Base-by-base conservation (phyloP, 2,113 vertebrate species). In the Ochotona curzoniae region DNA sequence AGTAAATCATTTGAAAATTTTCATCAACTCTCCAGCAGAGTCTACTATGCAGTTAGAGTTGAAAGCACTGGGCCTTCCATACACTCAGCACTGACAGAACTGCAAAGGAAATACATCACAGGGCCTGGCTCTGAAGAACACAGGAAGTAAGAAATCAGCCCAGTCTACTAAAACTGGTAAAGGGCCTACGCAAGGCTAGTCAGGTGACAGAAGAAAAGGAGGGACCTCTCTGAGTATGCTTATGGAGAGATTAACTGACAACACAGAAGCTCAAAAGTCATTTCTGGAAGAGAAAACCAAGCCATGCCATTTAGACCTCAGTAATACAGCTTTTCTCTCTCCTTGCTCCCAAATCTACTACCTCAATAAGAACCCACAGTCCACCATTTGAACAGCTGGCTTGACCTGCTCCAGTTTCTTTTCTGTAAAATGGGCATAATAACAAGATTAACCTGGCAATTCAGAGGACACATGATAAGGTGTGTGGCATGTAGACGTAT, bases 21-120 rank as follows among this genome's bases (percentile, higher is more conserved):
- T 91, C 67, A 93, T 63, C 80, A 80, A 88, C 51, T 80, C 73
- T 93, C 57, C 88, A 47, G n/a, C 28, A 44, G 60, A 91, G 54
- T 95, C 13, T 75, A 75, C 67, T 12, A 21, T 54, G 60, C 67
- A 95, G 21, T 38, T 30, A 67, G 69, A 95, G 67, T 67, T 80
- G 84, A 80, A 88, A 73, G 63, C 66, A 91, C 25, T 67, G 3
- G 3, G 83, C 66, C 12, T 83, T 87, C 30, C 25, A 78, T 66
- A 67, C 60, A 18, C 35, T 51, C 87, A 21, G 21, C 28, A 69
- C 7, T 67, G 74, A 15, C 44, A 14, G 17, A 83, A 47, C 61
- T 88, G 87, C 21, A 80, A 66, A 74, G 15, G 78, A 61, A 76
- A 0, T 47, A 92, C 81, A n/a, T 32, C 71, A 87, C 3, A 61